A percentile compares a stretch with the other conserved stretches of the same genome.
Conservation (phyloP, 2,888 invertebrate species). For the Acanthoscelides obtectus region DNA sequence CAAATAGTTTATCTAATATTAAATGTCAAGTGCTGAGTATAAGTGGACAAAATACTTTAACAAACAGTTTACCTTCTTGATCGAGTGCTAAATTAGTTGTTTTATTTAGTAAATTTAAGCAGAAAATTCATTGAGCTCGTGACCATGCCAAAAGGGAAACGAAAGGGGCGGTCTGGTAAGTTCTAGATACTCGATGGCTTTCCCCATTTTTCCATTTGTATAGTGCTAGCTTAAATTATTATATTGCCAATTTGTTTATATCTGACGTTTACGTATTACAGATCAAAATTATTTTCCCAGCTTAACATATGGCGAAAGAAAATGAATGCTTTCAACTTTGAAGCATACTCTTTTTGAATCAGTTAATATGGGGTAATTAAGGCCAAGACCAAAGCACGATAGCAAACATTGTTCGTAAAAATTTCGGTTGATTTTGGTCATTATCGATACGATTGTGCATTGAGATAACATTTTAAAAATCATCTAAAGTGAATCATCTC, state of each 20-base stretch:
- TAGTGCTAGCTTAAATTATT: not conserved
- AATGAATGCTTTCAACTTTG: not conserved
- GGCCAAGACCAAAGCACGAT: not conserved
- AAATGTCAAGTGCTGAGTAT: slow-evolving; percentile 66
- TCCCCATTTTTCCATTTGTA: no score
- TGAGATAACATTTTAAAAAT: not conserved
- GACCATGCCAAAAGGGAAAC: slow-evolving; percentile 74
- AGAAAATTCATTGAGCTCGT: slow-evolving; percentile 37
- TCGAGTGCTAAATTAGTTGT: slow-evolving; percentile 60
- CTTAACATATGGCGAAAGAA: not conserved
- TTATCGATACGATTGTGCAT: not conserved
- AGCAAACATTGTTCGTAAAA: not conserved
- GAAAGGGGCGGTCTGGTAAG: slow-evolving; percentile 71
- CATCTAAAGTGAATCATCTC: not conserved
- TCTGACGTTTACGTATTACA: not conserved
- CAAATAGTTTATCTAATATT: slow-evolving; percentile 64
- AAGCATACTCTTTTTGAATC: not conserved
- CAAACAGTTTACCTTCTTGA: slow-evolving; percentile 77
- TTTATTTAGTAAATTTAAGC: slow-evolving; percentile 53
- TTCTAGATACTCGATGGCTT: slow-evolving; percentile 9
- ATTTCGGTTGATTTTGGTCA: not conserved
- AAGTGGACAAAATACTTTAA: slow-evolving; percentile 66
- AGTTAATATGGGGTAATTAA: not conserved
- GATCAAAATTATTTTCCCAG: not conserved
- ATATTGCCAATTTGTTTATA: not conserved